Base-by-base conservation (phyloP, 2,113 vertebrate species). In the Dendrocopos noguchii region DNA sequence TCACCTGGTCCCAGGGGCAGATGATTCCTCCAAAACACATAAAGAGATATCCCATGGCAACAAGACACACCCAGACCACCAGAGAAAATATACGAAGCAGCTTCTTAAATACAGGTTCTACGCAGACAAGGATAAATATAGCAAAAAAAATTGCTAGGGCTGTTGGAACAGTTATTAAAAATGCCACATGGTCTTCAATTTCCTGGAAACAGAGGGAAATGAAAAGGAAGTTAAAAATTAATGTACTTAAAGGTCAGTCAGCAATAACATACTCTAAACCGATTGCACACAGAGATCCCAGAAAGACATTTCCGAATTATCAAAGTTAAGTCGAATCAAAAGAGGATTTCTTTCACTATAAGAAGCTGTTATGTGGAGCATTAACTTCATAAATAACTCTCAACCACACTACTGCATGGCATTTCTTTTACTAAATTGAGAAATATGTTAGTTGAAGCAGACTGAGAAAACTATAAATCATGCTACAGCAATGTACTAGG, bases 1-100 rank as follows among this genome's bases (percentile, higher is more conserved):
- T 97, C 98, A 99, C 99, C 99, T 99, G 99, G 97, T 99, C 99
- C 99, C 99, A 99, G 4, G 99, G 98, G 96, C 98, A 99, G 96
- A 99, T 97, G 85, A 99, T 98, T 80, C 98, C 99, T 33, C 98
- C 99, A 16, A 99, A 99, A 97, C 99, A 99, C 99, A 99, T 99
- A 94, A 99, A 99, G 94, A 99, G 97, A 97, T 99, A 99, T 90
- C 98, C 99, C 99, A 99, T 99, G 96, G 98, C 97, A 95, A 99
- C 98, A 79, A 99, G 98, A 73, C 99, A 99, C 31, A 98, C 98
- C 99, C 99, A 99, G 95, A 99, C 98, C 94, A 99, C 98, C 95
- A 99, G 88, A 7, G 99, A 99, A 97, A 99, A 99, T 87, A 99
- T 50, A 13, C 98, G 98, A 7, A 99, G 98, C 65, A 99, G 98